Conservation (phyloP, 1,140 invertebrate species). For the Lordiphosa collinella region DNA sequence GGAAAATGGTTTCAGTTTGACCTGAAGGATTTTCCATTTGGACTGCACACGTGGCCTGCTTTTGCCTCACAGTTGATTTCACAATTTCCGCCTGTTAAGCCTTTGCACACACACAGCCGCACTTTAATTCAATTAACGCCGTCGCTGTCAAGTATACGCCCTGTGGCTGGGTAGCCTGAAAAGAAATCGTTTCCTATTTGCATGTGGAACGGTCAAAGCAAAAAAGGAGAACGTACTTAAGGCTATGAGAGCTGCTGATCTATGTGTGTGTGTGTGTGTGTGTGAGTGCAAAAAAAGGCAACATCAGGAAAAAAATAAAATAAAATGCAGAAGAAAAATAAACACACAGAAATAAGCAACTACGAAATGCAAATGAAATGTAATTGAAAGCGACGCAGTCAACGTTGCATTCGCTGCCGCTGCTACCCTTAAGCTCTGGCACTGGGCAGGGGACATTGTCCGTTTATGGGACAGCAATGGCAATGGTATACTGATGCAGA, state of each 20-base stretch:
- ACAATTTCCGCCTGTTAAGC: constrained; percentile 46
- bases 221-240: constrained; percentile 64
- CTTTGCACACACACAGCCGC: constrained; percentile 37
- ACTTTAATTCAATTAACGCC: constrained; percentile 74
- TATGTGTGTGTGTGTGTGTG: constrained; percentile 19
- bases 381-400: constrained; percentile 68
- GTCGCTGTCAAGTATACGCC: constrained; percentile 70
- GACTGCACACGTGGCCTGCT: constrained; percentile 2
- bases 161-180: constrained; percentile 46
- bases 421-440: constrained; percentile 70
- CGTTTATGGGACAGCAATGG: constrained; percentile 59
- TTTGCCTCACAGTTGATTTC: constrained; percentile 23
- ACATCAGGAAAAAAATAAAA: constrained; percentile 40
- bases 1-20: constrained; percentile 2
- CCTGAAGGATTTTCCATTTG: not conserved
- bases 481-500: constrained; percentile 3
- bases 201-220: constrained; percentile 46
- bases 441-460: constrained; percentile 65
- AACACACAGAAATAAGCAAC: constrained; percentile 64
- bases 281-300: constrained; percentile 44
- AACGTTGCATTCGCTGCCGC: constrained; percentile 21
- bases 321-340: constrained; percentile 13
- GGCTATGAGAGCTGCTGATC: constrained; percentile 22
- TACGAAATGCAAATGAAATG: constrained; percentile 74
- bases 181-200: constrained; percentile 66